Percentiles rank a stretch among this genome's conserved stretches.
These are phyloP conservation scores for Tiliacea citrago DNA, from an alignment of 2,888 invertebrate genomes.

Conservation along the genomic window DNA sequence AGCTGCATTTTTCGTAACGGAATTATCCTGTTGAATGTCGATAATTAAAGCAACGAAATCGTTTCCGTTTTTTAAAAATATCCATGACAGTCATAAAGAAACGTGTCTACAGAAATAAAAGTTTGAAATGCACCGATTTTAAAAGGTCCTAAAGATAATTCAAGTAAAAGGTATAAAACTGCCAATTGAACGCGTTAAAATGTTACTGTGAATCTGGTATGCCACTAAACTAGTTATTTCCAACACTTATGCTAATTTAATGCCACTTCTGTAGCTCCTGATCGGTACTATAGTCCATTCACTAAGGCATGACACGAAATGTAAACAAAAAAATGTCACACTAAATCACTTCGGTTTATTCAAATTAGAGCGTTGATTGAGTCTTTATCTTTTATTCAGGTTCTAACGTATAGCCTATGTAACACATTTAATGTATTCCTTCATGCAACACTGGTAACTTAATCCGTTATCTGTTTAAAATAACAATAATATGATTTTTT, in stretches of 20 bases:
- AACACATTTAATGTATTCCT: background rate
- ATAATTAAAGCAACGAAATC: slow-evolving; percentile 22
- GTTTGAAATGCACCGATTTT: slow-evolving; percentile 5
- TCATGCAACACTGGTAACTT: background rate
- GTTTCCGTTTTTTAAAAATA: slow-evolving; percentile 51
- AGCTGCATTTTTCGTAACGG: slow-evolving; percentile 15
- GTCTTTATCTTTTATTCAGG: slow-evolving; percentile 28
- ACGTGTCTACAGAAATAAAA: slow-evolving; percentile 1
- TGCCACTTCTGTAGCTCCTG: background rate
- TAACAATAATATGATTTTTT: too few species aligned
- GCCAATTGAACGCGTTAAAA: slow-evolving; percentile 2
- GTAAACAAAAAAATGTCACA: slow-evolving; percentile 24
- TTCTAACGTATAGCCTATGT: background rate
- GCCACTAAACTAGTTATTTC: slow-evolving; percentile 9
- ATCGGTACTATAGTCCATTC: slow-evolving; percentile 6
- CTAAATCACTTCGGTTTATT: slow-evolving; percentile 28
- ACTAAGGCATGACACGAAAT: background rate
- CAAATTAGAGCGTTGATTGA: slow-evolving; percentile 35
- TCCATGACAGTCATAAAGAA: slow-evolving; percentile 45
- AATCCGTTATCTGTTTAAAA: background rate
- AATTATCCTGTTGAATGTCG: slow-evolving; percentile 6
- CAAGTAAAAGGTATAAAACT: slow-evolving; percentile 5
- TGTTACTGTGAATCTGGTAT: slow-evolving; percentile 18
- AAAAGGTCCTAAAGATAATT: background rate
- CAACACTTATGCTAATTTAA: slow-evolving; percentile 22